Base-by-base conservation (phyloP, 2,888 invertebrate genomes). In the Chloroclysta siterata region DNA sequence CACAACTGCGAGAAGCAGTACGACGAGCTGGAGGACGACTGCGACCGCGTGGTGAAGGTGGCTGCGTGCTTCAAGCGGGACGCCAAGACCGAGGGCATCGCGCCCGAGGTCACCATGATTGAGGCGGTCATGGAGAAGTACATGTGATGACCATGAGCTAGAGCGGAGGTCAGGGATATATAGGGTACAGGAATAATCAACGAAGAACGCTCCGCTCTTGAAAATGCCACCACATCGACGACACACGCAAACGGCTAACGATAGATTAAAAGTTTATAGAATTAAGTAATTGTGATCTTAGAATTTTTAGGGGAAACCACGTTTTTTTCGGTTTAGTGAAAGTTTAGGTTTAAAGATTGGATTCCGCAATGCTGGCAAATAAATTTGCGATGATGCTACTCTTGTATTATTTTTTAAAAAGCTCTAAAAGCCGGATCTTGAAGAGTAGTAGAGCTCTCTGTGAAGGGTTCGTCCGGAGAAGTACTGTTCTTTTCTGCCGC, bases 31-130 rank as follows among this genome's bases (percentile, higher is more conserved):
- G 65, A 72, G 0, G 92, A 93, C 29, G 89, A 90, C 63, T 93
- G 92, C 69, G 79, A 71, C 50, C 82, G 92, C 0, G 89, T 91
- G 1, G 89, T 92, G 53, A 90, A 91, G 75, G 83, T 84, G 13
- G 86, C 92, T 0, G 89, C 90, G 0, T 93, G 92, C 80, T 93
- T 92, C 83, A 92, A 90, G 56, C 67, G 64, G 0, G 86, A 85
- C 66, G 79, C 85, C 8, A 84, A 83, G 75, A 81, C 74, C 51
- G 87, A 81, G 1, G 90, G 90, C 63, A 89, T 93, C 44, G 92
- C 92, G 0, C 91, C 92, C 0, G 90, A 91, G 52, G 82, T 93
- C 33, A 78, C 89, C 44, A 93, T 92, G 92, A 87, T 93, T 1
- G 92, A 92, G 57, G 87, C 91, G 0, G 89, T 91, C 28, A 75